Base-by-base conservation (phyloP, 2,888 invertebrate species). In the Ormyrus labotus region DNA sequence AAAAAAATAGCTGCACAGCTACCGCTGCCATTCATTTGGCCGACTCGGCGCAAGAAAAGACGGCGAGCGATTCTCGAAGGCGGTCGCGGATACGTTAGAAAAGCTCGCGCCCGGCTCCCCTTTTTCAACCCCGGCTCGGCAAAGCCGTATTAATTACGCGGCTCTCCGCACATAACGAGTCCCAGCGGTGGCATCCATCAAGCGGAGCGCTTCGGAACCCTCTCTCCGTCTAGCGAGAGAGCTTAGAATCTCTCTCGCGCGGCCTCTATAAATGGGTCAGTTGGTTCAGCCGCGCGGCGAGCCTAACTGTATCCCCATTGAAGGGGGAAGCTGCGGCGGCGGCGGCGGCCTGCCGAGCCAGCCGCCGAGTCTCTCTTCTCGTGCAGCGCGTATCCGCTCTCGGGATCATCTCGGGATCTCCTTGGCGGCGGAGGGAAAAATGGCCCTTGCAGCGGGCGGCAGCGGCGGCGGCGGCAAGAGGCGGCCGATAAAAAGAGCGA, bases 251-350 rank as follows among this genome's bases (percentile, higher is more conserved):
- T 5, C 57, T 51, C 57, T 51, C 72, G 61, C 69, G 8, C 47
- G 47, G 69, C 61, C 68, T 53, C 57, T 53, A 53, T 77, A 84
- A 85, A 85, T 83, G 69, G 85, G 84, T 85, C 83, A 83, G 78
- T 82, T 81, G 78, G 80, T 64, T 70, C 78, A 60, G 53, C 47
- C 47, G 47, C 7, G 71, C 73, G 70, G 47, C 50, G 11, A 6
- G 47, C 65, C 65, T 83, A 84, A 84, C 82, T 80, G 84, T 84
- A 82, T 11, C 68, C 68, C 73, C 75, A 68, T 61, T 67, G 68
- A 68, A 19, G 51, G n/a, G 76, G 69, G 34, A 69, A 75, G 53
- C 45, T 6, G 64, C 45, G 13, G 64, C 64, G 34, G 34, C 34
- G 34, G 72, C 34, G 13, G 64, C 64, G 45, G 34, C 19, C 55